Conservation (phyloP, 2,113 vertebrate genomes). For the Myanophis thanlyinensis region DNA sequence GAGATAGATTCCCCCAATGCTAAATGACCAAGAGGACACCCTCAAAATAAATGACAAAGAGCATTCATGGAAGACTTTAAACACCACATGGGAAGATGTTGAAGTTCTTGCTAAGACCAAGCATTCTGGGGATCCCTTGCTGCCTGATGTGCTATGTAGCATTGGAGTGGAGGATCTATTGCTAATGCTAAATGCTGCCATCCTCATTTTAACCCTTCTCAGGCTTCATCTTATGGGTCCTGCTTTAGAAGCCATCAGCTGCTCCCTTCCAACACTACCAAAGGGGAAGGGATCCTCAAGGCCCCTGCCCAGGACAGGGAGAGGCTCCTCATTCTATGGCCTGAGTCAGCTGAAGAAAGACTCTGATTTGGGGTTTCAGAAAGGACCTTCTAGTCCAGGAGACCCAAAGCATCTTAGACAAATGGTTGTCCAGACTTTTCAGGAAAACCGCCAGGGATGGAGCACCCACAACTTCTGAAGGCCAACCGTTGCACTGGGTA, state of each 20-base stretch:
- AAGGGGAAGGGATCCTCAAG: neutral
- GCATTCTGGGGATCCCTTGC: no score
- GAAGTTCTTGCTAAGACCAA: neutral
- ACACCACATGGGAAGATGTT: neutral
- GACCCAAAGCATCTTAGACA: no score
- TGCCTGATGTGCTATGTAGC: no score
- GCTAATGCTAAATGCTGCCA: no score
- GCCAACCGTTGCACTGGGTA: accelerated
- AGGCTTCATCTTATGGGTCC: neutral
- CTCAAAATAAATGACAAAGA: no score
- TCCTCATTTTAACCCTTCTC: neutral
- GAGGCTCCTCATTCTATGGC: neutral
- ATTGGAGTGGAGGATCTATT: no score
- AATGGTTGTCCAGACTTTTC: no score
- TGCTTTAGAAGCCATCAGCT: neutral
- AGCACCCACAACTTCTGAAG: no score
- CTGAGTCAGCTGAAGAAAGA: neutral
- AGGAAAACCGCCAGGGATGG: no score
- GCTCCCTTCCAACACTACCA: neutral
- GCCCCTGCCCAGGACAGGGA: neutral
- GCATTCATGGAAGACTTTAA: neutral
- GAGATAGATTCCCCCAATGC: no score
- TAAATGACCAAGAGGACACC: no score
- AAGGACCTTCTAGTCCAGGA: no score
- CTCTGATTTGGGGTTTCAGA: neutral